Evolutionary conservation across 2,888 invertebrate genomes (phyloP), one percentile per base, ranked within the genome.

Genomic region (Caenorhabditis sp.): DNA sequence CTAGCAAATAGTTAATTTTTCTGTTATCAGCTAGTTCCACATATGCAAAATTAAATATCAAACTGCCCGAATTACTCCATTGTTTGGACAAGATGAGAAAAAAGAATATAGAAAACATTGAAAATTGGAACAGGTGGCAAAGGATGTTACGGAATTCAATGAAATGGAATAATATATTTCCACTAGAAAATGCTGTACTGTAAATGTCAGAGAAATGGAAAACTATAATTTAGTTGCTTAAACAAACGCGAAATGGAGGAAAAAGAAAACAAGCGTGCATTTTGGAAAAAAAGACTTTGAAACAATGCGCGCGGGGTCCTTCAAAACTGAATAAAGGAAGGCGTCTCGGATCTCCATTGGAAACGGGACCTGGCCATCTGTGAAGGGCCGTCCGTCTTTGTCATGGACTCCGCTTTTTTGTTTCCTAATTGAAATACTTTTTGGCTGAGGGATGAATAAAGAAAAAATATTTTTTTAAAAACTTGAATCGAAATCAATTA

Each of bases 311-410:
- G 71, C 20, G 50, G 37, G 32, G 44, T 6, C 51, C 51, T 24
- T 60, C 50, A 26, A 72, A 72, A 72, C 55, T n/a, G 50, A 72
- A 56, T 64, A 56, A 32, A 67, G 67, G 76, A 28, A 51, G 47
- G 67, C 76, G 67, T 74, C 60, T 74, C 74, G 50, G 53, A 44
- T 67, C 55, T 53, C 67, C 40, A 67, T 55, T 76, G 76, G 51
- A 67, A 40, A 76, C 76, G 44, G 61, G 53, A 60, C 60, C 65
- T 35, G 32, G 40, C 26, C 40, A 53, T 47, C 40, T 60, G 40
- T 40, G 60, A 60, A 37, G 58, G 24, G 37, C 18, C 58, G n/a
- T 3, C 28, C 13, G 40, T 13, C 2, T 13, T 40, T 6, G 40
- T 15, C 60, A 37, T 18, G 44, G 11, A 18, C 40, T 62, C 22